Base-by-base conservation (phyloP, 2,888 invertebrate genomes). In the Parascotia fuliginaria region DNA sequence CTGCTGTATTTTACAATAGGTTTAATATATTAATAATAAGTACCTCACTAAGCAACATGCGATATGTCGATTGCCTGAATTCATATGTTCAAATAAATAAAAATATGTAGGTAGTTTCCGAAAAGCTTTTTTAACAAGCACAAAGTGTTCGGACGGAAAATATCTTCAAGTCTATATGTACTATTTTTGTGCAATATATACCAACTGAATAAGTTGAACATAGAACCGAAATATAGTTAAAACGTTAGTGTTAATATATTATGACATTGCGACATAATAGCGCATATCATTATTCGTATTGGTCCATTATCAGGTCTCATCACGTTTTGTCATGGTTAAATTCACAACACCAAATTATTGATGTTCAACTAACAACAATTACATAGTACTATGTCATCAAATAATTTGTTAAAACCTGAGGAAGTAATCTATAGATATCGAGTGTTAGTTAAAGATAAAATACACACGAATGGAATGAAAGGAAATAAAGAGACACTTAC, bases 391-490 rank as follows among this genome's bases (percentile, higher is more conserved):
- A 51, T 50, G 39, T 31, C 42, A 47, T 55, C 38, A 46, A 52
- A 53, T 42, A 38, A 51, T 44, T 53, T 43, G 40, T 31, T 48
- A 22, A 28, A 50, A 53, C 46, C 16, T 52, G 31, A n/a, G n/a
- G 38, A 50, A 42, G 50, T 55, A 54, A 54, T 43, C 34, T 29
- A 44, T 57, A 55, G 53, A 62, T 22, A 42, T 47, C 53, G 58
- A 59, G 45, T 45, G 56, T 62, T 48, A 70, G 55, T 59, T 60
- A 65, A 69, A 61, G 65, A 66, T 70, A 74, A 83, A 83, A 83
- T 83, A 81, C 79, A 85, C 76, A 78, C 67, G 77, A 68, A 76
- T 89, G 89, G 87, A 89, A 89, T 89, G 87, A 79, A 84, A 83
- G 81, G 84, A 83, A 72, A 72, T 67, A 70, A 24, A 72, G 29